Evolutionary conservation across 2,113 vertebrate species (phyloP), one percentile per base, ranked within the genome.

Genomic region (Illadopsis cleaveri): DNA sequence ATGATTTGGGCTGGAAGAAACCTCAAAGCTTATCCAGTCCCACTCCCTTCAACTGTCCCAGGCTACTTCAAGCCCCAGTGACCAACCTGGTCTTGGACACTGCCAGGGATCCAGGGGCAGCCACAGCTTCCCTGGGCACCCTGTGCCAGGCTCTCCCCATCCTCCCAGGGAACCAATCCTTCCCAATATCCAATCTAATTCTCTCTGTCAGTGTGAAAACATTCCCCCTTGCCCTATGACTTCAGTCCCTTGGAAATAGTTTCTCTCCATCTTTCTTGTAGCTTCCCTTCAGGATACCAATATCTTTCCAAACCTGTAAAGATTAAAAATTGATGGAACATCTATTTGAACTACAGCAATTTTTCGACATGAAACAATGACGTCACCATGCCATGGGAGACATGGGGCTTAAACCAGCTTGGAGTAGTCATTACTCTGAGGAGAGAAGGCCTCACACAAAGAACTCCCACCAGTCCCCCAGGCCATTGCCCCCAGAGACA

Each of bases 11-110:
- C 3, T 44, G 14, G 31, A 19, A 37, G 10, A 18, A 21, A 27
- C 27, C 2, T 37, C 9, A 72, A 33, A 72, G 5, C 4, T 3
- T 10, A 71, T 5, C 42, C 7, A 3, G 12, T 15, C 2, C 21
- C n/a, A 9, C 6, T 22, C 12, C 42, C 31, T 81, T 0, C 27
- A 50, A 72, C 35, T 28, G 12, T 19, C 18, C 44, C 58, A 81
- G 58, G 50, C 37, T 65, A 31, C 27, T 80, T 58, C 50, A 2
- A 60, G 31, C 35, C 25, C 31, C 17, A 35, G 0, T 22, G 48
- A 15, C 66, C 50, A 80, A 0, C 17, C 58, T 72, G 23, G 21
- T 35, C 66, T 88, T 35, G 58, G 50, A 0, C 66, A 64, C 42
- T 80, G 6, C 31, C 75, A 71, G 31, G 35, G 40, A 62, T 87